phyloP scores from a whole-genome alignment of 1,140 invertebrate species.

The Orchestia grillus region DNA sequence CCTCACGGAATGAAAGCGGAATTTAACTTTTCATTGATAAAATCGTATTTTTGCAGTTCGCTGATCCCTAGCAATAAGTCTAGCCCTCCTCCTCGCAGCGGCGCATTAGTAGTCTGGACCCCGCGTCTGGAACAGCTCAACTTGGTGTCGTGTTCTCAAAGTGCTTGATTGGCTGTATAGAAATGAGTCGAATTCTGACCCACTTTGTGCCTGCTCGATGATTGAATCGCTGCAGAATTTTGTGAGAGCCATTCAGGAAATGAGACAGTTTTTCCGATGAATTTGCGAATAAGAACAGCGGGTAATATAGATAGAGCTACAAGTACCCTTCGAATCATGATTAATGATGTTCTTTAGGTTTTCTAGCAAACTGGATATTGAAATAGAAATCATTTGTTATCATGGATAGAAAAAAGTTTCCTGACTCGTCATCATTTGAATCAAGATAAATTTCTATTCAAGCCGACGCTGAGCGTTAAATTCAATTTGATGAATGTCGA shows the following conservation, averaged over 20 bases:
- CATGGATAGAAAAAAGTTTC: too few species aligned
- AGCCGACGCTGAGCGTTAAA: too few species aligned
- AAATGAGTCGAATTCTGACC: slow-evolving; percentile 22
- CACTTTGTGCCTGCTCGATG: slow-evolving; percentile 16
- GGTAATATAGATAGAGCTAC: neutral
- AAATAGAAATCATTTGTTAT: too few species aligned
- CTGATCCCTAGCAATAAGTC: too few species aligned
- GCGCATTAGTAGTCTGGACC: slow-evolving; percentile 7
- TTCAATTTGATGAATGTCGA: too few species aligned
- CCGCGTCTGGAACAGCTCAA: neutral
- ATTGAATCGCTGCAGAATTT: neutral
- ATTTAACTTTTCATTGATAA: too few species aligned
- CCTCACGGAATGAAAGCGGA: too few species aligned
- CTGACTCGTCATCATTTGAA: too few species aligned
- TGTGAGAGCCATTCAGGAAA: neutral
- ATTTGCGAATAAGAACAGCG: neutral
- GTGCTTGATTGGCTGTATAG: slow-evolving; percentile 46
- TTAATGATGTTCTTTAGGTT: neutral
- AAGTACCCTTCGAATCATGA: neutral
- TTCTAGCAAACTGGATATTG: neutral
- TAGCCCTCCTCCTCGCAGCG: too few species aligned
- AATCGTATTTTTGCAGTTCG: too few species aligned
- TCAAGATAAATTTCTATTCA: too few species aligned
- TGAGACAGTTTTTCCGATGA: neutral
- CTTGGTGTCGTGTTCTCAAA: slow-evolving; percentile 10